Evolutionary conservation across 2,113 vertebrate genomes (phyloP).

Genomic region (Nibea coibor): DNA sequence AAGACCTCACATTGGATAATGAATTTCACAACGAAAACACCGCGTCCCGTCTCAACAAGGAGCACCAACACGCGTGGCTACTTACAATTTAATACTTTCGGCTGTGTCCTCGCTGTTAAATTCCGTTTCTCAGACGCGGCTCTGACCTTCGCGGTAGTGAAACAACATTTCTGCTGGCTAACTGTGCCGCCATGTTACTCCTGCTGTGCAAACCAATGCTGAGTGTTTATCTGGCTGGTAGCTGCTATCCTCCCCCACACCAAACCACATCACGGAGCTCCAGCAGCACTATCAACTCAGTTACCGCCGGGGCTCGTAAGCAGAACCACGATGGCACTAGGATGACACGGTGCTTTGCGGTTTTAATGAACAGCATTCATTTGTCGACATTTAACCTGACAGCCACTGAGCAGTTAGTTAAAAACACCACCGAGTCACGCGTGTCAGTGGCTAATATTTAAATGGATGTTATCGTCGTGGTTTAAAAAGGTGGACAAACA

Average conservation of each 20-base stretch:
- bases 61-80: constrained; percentile 43
- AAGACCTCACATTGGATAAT: constrained; percentile 60
- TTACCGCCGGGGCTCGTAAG: constrained; percentile 38
- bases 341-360: constrained; percentile 10
- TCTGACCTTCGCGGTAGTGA: constrained; percentile 87
- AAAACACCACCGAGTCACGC: constrained; percentile 22
- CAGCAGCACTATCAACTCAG: constrained; percentile 61
- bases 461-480: background rate
- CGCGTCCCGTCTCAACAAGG: constrained; percentile 8
- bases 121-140: constrained; percentile 71
- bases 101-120: constrained; percentile 73
- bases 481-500: constrained; percentile 12
- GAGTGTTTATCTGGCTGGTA: constrained; percentile 86
- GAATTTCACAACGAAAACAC: constrained; percentile 71
- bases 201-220: constrained; percentile 82
- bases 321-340: constrained; percentile 32
- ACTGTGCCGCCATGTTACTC: constrained; percentile 87
- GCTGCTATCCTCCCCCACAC: constrained; percentile 83
- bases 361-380: constrained; percentile 3
- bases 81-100: constrained; percentile 72
- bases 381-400: constrained; percentile 27
- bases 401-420: background rate
- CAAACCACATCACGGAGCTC: constrained; percentile 78
- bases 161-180: constrained; percentile 85
- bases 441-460: constrained; percentile 10